Percentiles rank a stretch among this genome's conserved stretches.
These are phyloP conservation scores for Fratercula arctica DNA, from an alignment of 2,797 vertebrate genomes.

Conservation along the genomic window DNA sequence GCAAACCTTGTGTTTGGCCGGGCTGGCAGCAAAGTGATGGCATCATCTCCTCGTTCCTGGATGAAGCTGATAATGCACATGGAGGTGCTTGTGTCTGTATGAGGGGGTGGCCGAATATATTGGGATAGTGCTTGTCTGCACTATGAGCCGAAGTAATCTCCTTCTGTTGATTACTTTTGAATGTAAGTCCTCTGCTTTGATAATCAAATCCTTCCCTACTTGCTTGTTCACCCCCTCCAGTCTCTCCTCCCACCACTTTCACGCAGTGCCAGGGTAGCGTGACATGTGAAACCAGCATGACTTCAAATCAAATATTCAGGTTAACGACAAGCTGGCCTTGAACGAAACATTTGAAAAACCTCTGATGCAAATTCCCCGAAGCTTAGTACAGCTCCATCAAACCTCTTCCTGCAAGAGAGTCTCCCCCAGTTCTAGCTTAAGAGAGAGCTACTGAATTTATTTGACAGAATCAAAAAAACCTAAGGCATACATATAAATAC, in stretches of 20 bases:
- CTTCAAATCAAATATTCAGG: background rate
- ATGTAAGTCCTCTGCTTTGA: slow-evolving; percentile 25
- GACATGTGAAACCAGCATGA: background rate
- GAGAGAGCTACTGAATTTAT: slow-evolving; percentile 19
- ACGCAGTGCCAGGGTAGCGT: background rate
- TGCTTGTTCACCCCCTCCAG: background rate
- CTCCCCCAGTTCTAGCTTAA: slow-evolving; percentile 49
- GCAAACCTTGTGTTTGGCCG: background rate
- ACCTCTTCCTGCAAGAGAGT: slow-evolving; percentile 33
- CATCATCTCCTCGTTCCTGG: background rate
- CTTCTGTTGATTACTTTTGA: background rate
- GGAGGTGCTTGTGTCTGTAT: background rate
- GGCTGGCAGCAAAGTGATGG: background rate
- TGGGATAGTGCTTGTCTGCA: background rate
- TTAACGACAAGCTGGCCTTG: background rate
- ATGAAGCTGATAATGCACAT: background rate
- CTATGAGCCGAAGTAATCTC: background rate
- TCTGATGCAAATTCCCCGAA: slow-evolving; percentile 37
- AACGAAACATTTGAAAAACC: slow-evolving; percentile 49
- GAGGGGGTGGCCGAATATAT: background rate
- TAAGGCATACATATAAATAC: background rate
- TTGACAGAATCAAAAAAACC: background rate
- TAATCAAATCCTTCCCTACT: slow-evolving; percentile 2
- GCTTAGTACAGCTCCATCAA: slow-evolving; percentile 33
- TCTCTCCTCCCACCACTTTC: background rate